Conservation (phyloP, 2,888 invertebrate species). For the Sinhomidia bicolor region DNA sequence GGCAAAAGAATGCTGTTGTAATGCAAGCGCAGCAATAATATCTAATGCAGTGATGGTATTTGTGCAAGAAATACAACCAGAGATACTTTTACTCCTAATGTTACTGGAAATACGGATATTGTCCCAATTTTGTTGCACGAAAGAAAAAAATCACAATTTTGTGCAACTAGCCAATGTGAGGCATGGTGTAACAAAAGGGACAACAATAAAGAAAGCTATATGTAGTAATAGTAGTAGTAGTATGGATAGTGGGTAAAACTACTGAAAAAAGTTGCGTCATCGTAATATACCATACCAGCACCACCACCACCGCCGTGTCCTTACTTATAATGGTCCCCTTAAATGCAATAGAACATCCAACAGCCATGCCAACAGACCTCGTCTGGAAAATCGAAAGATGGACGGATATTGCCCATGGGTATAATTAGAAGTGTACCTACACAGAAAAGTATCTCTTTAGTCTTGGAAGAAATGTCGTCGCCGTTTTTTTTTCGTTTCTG, state of each 20-base stretch:
- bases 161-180: slow-evolving; percentile 10
- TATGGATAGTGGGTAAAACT: background rate
- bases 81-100: too few relatives aligned
- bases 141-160: background rate
- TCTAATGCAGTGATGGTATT: background rate
- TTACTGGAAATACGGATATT: background rate
- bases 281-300: too few relatives aligned
- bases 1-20: background rate
- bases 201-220: background rate
- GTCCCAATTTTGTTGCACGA: background rate
- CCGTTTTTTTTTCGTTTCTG: background rate
- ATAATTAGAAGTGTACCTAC: slow-evolving; percentile 67
- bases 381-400: slow-evolving; percentile 53
- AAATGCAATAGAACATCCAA: slow-evolving; percentile 1
- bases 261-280: too few relatives aligned
- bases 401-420: slow-evolving; percentile 68
- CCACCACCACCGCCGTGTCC: too few relatives aligned
- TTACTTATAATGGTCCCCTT: slow-evolving; percentile 6
- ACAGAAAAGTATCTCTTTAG: slow-evolving; percentile 27
- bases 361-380: background rate
- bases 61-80: background rate
- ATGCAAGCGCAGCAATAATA: background rate
- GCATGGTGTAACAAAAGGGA: background rate
- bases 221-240: background rate
- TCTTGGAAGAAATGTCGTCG: background rate